Percentiles rank a stretch among this genome's conserved stretches.
phyloP scores from a whole-genome alignment of 2,888 invertebrate species.

The Agapetus fuscipes region DNA sequence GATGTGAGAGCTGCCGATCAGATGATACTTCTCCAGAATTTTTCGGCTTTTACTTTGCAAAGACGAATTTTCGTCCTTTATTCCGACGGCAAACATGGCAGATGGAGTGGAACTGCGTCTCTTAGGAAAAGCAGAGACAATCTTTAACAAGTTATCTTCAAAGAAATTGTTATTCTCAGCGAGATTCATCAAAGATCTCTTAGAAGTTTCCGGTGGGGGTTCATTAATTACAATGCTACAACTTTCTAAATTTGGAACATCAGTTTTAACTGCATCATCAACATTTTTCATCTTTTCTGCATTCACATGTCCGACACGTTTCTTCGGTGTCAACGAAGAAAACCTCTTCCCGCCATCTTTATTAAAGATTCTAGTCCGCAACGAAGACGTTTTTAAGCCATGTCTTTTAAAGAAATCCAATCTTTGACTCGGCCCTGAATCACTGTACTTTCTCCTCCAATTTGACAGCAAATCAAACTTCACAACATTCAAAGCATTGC shows the following conservation, averaged over 20 bases:
- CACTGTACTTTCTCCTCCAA: background rate
- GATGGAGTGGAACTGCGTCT: slow-evolving; percentile 35
- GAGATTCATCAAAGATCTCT: background rate
- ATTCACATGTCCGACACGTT: slow-evolving; percentile 26
- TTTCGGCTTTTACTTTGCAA: slow-evolving; percentile 4
- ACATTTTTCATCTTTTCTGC: slow-evolving; percentile 21
- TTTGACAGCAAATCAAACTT: background rate
- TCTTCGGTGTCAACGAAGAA: slow-evolving; percentile 27
- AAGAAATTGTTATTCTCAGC: slow-evolving; percentile 24
- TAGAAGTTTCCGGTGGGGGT: background rate
- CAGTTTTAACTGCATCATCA: background rate
- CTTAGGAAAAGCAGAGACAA: slow-evolving; percentile 30
- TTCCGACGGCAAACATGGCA: slow-evolving; percentile 18
- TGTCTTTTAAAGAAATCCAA: slow-evolving; percentile 15
- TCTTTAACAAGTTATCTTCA: slow-evolving; percentile 31
- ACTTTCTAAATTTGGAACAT: too few species aligned
- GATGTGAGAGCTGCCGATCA: background rate
- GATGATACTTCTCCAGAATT: background rate
- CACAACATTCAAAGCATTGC: background rate
- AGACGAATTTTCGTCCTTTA: slow-evolving; percentile 9
- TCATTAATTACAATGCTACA: too few species aligned
- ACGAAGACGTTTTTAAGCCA: slow-evolving; percentile 7
- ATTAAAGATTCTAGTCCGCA: slow-evolving; percentile 12
- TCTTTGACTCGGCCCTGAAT: background rate
- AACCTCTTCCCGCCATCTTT: slow-evolving; percentile 22